Conservation (phyloP, 1,140 invertebrate genomes). For the Drosophila kurseongensis region DNA sequence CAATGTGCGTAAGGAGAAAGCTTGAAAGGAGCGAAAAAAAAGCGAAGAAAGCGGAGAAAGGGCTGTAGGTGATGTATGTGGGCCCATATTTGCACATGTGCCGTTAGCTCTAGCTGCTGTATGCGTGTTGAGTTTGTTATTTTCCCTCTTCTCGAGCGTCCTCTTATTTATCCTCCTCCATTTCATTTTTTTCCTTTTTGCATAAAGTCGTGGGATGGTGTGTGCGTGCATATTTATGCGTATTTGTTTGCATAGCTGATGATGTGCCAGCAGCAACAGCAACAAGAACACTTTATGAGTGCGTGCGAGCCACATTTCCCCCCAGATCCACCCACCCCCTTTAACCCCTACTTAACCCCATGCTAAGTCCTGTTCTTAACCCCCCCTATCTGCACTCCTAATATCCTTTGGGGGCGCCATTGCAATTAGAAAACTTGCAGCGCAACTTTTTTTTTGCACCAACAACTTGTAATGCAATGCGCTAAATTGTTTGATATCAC, state of each 20-base stretch:
- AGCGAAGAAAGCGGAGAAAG: constrained; percentile 2
- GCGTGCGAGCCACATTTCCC: constrained; percentile 54
- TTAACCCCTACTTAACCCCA: constrained; percentile 9
- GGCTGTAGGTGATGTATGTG: not conserved
- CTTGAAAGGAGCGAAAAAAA: constrained; percentile 3
- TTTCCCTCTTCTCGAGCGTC: constrained; percentile 23
- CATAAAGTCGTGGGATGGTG: constrained; percentile 43
- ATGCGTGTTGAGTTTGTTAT: constrained; percentile 62
- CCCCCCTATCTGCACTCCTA: constrained; percentile 26
- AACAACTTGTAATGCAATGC: constrained; percentile 68
- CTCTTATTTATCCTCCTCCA: constrained; percentile 18
- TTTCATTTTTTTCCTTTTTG: constrained; percentile 8
- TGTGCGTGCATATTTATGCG: constrained; percentile 76
- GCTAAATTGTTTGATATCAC: constrained; percentile 75
- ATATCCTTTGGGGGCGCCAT: constrained; percentile 47
- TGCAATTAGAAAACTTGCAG: constrained; percentile 75
- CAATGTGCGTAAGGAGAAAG: constrained; percentile 39
- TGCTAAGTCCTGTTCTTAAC: not conserved
- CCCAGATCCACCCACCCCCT: not conserved
- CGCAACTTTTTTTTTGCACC: constrained; percentile 57
- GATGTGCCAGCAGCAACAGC: constrained; percentile 60
- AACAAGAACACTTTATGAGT: constrained; percentile 55
- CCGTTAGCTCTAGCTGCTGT: constrained; percentile 17
- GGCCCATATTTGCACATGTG: constrained; percentile 39
- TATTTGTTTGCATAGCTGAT: constrained; percentile 82